A percentile compares a stretch with the other conserved stretches of the same genome.
These are phyloP conservation scores for Pecten maximus DNA, from an alignment of 2,888 invertebrate genomes.

Conservation along the genomic window DNA sequence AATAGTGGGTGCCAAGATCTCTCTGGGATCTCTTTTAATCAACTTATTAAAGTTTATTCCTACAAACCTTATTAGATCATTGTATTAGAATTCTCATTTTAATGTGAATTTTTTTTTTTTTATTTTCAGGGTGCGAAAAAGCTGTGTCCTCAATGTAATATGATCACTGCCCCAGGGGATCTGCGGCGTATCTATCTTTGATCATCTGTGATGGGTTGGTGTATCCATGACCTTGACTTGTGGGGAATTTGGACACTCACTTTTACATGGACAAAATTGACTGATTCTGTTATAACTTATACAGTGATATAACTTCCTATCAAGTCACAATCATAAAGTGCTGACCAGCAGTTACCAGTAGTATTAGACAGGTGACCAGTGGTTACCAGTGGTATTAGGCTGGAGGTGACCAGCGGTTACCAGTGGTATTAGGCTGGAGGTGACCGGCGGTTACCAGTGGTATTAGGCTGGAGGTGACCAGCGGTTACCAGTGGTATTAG, in stretches of 20 bases:
- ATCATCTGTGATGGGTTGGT: constrained; percentile 4
- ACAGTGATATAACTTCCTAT: neutral
- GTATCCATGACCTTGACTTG: constrained; percentile 42
- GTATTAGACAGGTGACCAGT: neutral
- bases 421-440: too few species aligned
- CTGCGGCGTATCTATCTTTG: constrained; percentile 90
- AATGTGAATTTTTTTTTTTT: neutral
- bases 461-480: too few species aligned
- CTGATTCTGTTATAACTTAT: neutral
- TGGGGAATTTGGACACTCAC: constrained; percentile 39
- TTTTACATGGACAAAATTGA: neutral
- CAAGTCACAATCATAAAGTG: neutral
- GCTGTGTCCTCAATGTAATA: constrained; percentile 96
- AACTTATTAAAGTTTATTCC: too few species aligned
- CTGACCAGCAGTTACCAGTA: neutral
- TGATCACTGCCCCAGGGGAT: constrained; percentile 94
- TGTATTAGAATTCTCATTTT: neutral
- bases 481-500: too few species aligned
- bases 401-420: neutral
- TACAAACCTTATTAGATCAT: too few species aligned
- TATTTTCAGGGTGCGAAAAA: constrained; percentile 90
- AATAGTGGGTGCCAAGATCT: too few species aligned
- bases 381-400: too few species aligned
- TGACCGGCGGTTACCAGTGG: too few species aligned
- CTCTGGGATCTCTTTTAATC: too few species aligned